Evolutionary conservation across 2,113 vertebrate genomes (phyloP), one percentile per base, ranked within the genome.

Genomic region (Tretioscincus oriximinensis): DNA sequence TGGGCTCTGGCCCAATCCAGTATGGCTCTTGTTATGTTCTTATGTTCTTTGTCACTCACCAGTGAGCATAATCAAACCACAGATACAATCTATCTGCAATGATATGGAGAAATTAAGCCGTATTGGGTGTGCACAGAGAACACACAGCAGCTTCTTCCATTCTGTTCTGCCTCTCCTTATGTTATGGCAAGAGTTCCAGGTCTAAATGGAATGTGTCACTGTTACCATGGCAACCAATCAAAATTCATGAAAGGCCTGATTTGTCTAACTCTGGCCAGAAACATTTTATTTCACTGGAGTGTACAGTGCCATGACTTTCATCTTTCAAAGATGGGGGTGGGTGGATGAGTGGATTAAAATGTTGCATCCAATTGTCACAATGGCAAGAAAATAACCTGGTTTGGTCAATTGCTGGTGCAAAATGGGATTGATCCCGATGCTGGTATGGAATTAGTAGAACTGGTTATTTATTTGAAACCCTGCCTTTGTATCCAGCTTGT

Each of bases 201-300:
- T 65, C 81, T 85, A 87, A 90, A 89, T 85, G 88, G 87, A 88
- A 61, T 77, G 87, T 90, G 78, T 73, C 87, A 81, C 29, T 1
- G 85, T 91, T 86, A 84, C 86, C 82, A 90, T 76, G 73, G 90
- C 85, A 91, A 92, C 86, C 84, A 81, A 89, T 92, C 85, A 86
- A 86, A 90, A 88, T 91, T 90, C 84, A 81, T 81, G 80, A 84
- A 90, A 89, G 58, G 58, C 31, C 78, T 71, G 58, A 87, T 86
- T 72, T 88, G 73, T 81, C 76, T 86, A n/a, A 41, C 29, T 90
- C 79, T 83, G 82, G 75, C 77, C 73, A 89, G 78, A 73, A 61
- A 76, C 77, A 86, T 86, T 87, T 92, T 84, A 86, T 81, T 93
- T 83, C 58, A 76, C 88, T 86, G 85, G 63, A 71, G 70, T 35